Evolutionary conservation across 2,113 vertebrate genomes (phyloP), one percentile per base, ranked within the genome.

Genomic region (Connochaetes taurinus): DNA sequence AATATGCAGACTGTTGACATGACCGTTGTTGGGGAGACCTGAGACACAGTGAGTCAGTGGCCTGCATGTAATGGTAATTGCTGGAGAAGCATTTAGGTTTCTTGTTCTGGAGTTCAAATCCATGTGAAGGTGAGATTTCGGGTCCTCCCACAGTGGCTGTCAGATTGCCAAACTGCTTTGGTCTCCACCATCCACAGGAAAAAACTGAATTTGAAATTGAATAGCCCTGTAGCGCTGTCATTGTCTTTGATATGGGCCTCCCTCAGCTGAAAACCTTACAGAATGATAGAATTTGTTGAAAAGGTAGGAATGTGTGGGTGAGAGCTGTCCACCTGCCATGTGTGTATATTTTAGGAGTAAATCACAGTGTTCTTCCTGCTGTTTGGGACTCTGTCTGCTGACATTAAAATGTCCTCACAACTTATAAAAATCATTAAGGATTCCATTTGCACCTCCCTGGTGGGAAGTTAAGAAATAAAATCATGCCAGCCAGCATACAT

Each of bases 341-440:
- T 88, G 45, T 86, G 82, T 58, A 33, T 67, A 82, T 58, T 89
- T 74, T 57, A 86, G 82, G 90, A 96, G 86, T 74, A 90, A 95
- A 93, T 91, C 86, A 91, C 4, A 1, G 50, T 6, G 43, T 33
- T 93, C 40, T 62, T 83, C 92, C 94, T 91, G 85, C 84, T 96
- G 90, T 58, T 97, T 15, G 29, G 23, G 60, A 62, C 67, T 92
- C 94, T 64, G 62, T 83, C 80, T 93, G 52, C 86, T 97, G 84
- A 83, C 71, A 87, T 92, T 92, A 97, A 95, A 92, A 87, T 94
- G 92, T 83, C 62, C 94, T 97, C 83, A 89, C 88, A 88, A 86
- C 94, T 84, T 97, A 86, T 21, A 96, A 98, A 97, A 89, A 90
- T 96, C 96, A 91, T 93, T 94, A 95, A 97, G 60, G 92, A 89